A percentile compares a stretch with the other conserved stretches of the same genome.
Conservation (phyloP, 2,113 vertebrate genomes). For the Rynchops niger region DNA sequence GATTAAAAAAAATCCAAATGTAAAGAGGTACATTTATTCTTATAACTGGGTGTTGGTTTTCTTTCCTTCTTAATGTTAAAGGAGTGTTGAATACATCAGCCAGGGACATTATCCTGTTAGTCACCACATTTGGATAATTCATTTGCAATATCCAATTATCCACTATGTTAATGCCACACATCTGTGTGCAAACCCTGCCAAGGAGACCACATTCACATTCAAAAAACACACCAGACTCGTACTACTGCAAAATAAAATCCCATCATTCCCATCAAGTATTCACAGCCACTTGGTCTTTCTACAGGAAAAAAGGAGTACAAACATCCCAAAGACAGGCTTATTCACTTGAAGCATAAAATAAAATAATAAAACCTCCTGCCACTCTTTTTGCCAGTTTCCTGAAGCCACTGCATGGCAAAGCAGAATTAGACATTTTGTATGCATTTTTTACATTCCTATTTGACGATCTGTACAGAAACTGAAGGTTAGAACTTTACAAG, state of each 20-base stretch:
- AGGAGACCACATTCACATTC: conserved; percentile 45
- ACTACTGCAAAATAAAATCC: conserved; percentile 41
- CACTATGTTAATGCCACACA: conserved; percentile 67
- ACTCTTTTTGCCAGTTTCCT: conserved; percentile 15
- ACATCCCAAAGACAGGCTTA: conserved; percentile 26
- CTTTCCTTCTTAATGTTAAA: background rate
- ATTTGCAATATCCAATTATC: conserved; percentile 70
- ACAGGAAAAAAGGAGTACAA: background rate
- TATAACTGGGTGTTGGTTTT: background rate
- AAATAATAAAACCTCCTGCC: conserved; percentile 10
- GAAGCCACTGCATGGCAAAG: background rate
- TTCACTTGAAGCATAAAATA: conserved; percentile 21
- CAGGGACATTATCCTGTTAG: conserved; percentile 54
- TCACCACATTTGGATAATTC: conserved; percentile 57
- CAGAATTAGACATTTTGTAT: background rate
- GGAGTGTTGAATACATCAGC: background rate
- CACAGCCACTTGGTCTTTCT: background rate
- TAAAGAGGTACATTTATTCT: background rate
- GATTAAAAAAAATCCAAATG: background rate
- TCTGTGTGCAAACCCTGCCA: conserved; percentile 67
- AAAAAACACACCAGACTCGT: background rate
- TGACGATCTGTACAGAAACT: background rate
- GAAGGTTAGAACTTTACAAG: background rate
- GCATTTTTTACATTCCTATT: background rate
- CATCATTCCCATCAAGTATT: conserved; percentile 9